Evolutionary conservation across 2,888 invertebrate species (phyloP), one percentile per base, ranked within the genome.

Genomic region (Adineta ricciae): DNA sequence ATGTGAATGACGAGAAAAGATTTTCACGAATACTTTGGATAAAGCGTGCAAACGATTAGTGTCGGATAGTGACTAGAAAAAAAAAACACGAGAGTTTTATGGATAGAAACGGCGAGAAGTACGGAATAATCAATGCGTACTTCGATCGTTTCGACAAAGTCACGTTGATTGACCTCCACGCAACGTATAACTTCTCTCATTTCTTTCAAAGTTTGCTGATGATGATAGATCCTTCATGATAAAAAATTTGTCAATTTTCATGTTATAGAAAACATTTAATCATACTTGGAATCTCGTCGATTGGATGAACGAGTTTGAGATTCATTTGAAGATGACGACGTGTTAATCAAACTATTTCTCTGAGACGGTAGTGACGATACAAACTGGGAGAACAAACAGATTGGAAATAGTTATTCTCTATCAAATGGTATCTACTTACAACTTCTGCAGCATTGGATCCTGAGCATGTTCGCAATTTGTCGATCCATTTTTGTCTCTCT

Each of bases 401-500:
- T 24, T 27, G 27, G 24, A n/a, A 52, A 21, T 52, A 9, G 32
- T 16, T 64, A n/a, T 56, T 56, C 56, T 56, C 56, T 56, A n/a
- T n/a, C n/a, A n/a, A n/a, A n/a, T n/a, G n/a, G n/a, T n/a, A n/a
- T n/a, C 11, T 46, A 32, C 24, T 19, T 41, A 78, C 78, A 21
- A 41, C 5, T 0, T 78, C 78, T 41, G 78, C 78, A n/a, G 78
- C 78, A 41, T 78, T 78, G 3, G n/a, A 38, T 41, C 78, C 78
- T 24, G 78, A 41, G 36, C 41, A 41, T 78, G n/a, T 8, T 11
- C 78, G 78, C 41, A 78, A 78, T 41, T 41, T 38, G 41, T 78
- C 78, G 41, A 78, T 78, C 78, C 78, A 78, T 78, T 41, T 78
- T 78, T 78, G 78, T 78, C 78, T 41, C 5, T 78, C 78, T 78